Evolutionary conservation across 2,113 vertebrate species (phyloP).

Genomic region (Mugil cephalus): DNA sequence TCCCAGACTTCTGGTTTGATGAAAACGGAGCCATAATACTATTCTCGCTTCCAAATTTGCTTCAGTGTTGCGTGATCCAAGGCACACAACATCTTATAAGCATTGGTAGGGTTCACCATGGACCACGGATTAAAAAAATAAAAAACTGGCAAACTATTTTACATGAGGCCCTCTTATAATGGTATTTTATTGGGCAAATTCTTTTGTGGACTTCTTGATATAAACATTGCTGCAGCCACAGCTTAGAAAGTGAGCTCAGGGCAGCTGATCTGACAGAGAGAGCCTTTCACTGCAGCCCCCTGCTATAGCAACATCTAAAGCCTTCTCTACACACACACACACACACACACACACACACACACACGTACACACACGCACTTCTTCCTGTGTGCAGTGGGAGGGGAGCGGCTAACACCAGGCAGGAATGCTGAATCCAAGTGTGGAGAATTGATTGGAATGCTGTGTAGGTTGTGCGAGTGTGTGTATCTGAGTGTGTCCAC

Average conservation of each 20-base stretch:
- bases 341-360: constrained; percentile 30
- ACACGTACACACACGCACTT: constrained; percentile 31
- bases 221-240: constrained; percentile 18
- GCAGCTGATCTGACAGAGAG: constrained; percentile 59
- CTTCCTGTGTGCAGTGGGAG: constrained; percentile 53
- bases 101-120: too few species aligned
- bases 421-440: constrained; percentile 74
- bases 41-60: too few species aligned
- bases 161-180: too few species aligned
- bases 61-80: too few species aligned
- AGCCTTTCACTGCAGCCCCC: constrained; percentile 49
- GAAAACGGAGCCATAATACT: too few species aligned
- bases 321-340: neutral
- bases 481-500: constrained; percentile 27
- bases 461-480: constrained; percentile 38
- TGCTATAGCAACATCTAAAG: constrained; percentile 44
- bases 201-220: too few species aligned
- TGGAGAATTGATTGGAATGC: constrained; percentile 77
- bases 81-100: too few species aligned
- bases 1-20: too few species aligned
- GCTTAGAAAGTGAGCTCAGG: constrained; percentile 43
- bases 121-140: too few species aligned
- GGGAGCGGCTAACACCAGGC: constrained; percentile 65
- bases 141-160: too few species aligned
- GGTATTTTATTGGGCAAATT: too few species aligned